Evolutionary conservation across 2,113 vertebrate genomes (phyloP), one percentile per base, ranked within the genome.

Genomic region (Scolopax mira): DNA sequence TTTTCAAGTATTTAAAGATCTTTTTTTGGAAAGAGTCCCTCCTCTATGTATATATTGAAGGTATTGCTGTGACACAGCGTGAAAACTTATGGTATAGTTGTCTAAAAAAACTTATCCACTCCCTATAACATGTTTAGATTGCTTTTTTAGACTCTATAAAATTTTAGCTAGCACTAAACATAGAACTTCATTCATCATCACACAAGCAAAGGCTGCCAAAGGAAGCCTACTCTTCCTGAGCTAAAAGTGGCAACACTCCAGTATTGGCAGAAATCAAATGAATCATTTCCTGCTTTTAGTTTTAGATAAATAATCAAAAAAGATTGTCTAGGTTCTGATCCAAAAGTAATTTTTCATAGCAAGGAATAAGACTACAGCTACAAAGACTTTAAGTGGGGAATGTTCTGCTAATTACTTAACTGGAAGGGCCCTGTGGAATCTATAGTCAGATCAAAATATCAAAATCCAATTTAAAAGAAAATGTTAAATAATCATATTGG

Each of bases 161-260:
- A 93, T 97, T 98, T 98, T 96, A 95, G 97, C 97, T 98, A 89
- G 98, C 98, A 98, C 98, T 98, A 98, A 98, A 99, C 98, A 99
- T 98, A 99, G 98, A 97, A 98, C 98, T 98, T 98, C 98, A 99
- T 99, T 99, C 99, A 99, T 99, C 98, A 98, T 98, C 95, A 84
- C 31, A 37, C 96, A 97, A 98, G 97, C 95, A 96, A 96, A 97
- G 96, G 86, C 97, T 98, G 98, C 98, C 97, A 98, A 98, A 97
- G 98, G 98, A 99, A 99, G 98, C 98, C 98, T 96, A 95, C 98
- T 98, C 98, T 99, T 99, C 98, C 99, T 99, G 98, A 98, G 98
- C 98, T 89, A 97, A 97, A 97, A 98, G 98, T 98, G 99, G 98
- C 98, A 98, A 95, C 92, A 97, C 96, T 98, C 98, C 98, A 99